These are phyloP conservation scores for Cervus canadensis DNA, from an alignment of 2,113 vertebrate genomes.

Conservation along the genomic window DNA sequence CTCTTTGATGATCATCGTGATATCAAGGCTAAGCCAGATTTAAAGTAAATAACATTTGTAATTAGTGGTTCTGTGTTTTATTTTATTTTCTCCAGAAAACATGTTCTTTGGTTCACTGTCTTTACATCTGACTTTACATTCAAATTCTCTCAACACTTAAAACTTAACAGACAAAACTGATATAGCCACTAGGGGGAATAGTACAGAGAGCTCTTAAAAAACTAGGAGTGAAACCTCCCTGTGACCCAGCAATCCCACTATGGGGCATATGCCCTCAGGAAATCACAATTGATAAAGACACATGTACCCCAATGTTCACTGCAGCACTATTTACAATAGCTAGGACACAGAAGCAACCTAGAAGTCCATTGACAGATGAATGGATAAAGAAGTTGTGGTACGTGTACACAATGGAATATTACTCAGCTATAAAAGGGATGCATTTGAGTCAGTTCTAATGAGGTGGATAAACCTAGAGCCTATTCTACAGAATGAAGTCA, in stretches of 20 bases:
- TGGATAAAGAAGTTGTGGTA: neutral
- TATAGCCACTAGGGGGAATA: neutral
- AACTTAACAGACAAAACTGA: neutral
- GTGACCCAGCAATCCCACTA: neutral
- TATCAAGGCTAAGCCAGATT: neutral
- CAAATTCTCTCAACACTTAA: neutral
- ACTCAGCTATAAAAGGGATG: neutral
- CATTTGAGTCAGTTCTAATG: neutral
- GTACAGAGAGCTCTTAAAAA: neutral
- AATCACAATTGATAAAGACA: neutral
- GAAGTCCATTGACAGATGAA: neutral
- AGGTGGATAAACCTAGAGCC: neutral
- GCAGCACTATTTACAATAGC: neutral
- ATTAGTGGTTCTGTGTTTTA: neutral
- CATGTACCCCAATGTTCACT: neutral
- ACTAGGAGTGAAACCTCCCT: neutral
- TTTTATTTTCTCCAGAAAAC: constrained; percentile 22
- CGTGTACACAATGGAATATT: neutral
- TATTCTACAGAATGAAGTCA: neutral
- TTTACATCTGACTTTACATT: neutral
- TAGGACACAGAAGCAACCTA: neutral
- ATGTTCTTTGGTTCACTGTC: neutral
- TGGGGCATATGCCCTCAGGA: neutral
- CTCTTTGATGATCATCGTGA: neutral
- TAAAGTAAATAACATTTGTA: neutral